Evolutionary conservation across 1,140 invertebrate genomes (phyloP).

Genomic region (Drosophila setifemur): DNA sequence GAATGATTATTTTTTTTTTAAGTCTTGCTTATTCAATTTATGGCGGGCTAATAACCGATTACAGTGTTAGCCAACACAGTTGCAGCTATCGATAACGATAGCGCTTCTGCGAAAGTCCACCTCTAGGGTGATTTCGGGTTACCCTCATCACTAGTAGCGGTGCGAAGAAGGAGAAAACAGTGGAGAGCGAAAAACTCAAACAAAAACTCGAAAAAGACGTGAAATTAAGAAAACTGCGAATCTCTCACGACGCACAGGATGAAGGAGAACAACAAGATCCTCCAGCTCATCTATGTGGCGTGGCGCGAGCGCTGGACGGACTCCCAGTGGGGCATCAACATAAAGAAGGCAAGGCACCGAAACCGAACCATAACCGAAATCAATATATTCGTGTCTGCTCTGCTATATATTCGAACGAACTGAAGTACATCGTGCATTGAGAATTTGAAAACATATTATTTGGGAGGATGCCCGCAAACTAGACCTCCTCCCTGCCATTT

Average conservation of each 20-base stretch:
- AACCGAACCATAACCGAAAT: background rate
- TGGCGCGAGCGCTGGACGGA: conserved; percentile 98
- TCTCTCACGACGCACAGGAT: conserved; percentile 18
- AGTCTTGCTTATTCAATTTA: no score
- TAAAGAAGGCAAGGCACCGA: conserved; percentile 88
- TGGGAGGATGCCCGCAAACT: no score
- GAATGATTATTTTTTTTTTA: no score
- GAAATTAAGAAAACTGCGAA: background rate
- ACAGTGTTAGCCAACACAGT: no score
- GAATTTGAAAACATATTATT: conserved; percentile 47
- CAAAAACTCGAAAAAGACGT: conserved; percentile 12
- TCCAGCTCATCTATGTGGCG: conserved; percentile 84
- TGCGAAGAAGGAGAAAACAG: conserved; percentile 11
- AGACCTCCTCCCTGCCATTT: background rate
- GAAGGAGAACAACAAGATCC: conserved; percentile 74
- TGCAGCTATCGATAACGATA: background rate
- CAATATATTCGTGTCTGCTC: conserved; percentile 6
- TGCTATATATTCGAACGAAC: conserved; percentile 14
- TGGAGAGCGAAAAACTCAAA: conserved; percentile 4
- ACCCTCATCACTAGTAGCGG: conserved; percentile 18
- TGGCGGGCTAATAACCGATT: no score
- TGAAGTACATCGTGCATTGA: conserved; percentile 38
- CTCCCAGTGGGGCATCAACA: conserved; percentile 97
- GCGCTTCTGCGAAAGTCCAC: background rate
- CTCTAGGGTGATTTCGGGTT: background rate